Conservation (phyloP, 1,140 invertebrate genomes). For the Caenorhabditis brenneri region DNA sequence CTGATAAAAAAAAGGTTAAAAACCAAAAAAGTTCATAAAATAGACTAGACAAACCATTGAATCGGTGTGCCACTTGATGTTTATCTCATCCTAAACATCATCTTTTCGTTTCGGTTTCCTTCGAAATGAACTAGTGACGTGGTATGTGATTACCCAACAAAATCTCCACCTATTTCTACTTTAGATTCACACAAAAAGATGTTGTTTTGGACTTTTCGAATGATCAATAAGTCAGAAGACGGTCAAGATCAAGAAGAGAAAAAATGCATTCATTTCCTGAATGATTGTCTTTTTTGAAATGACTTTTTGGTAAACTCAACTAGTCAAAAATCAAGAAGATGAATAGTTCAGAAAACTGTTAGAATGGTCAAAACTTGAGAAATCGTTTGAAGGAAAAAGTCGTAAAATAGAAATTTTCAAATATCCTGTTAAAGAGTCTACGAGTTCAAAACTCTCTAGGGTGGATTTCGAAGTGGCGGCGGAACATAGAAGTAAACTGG, state of each 20-base stretch:
- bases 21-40: too few species aligned
- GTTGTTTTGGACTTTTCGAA: background rate
- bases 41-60: too few species aligned
- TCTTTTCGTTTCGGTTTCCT: too few species aligned
- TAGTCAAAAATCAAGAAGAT: background rate
- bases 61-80: too few species aligned
- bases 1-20: too few species aligned
- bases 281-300: background rate
- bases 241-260: background rate
- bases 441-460: too few species aligned
- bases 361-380: background rate
- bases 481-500: too few species aligned
- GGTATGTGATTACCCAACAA: background rate
- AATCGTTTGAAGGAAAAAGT: too few species aligned
- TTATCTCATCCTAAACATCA: too few species aligned
- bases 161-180: background rate
- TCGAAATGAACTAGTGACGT: background rate
- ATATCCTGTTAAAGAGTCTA: too few species aligned
- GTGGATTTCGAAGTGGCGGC: too few species aligned
- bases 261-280: background rate
- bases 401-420: too few species aligned
- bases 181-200: background rate
- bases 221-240: background rate
- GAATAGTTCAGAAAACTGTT: background rate
- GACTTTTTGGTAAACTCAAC: background rate